Conservation (phyloP, 2,113 vertebrate genomes). For the Octodon degus region DNA sequence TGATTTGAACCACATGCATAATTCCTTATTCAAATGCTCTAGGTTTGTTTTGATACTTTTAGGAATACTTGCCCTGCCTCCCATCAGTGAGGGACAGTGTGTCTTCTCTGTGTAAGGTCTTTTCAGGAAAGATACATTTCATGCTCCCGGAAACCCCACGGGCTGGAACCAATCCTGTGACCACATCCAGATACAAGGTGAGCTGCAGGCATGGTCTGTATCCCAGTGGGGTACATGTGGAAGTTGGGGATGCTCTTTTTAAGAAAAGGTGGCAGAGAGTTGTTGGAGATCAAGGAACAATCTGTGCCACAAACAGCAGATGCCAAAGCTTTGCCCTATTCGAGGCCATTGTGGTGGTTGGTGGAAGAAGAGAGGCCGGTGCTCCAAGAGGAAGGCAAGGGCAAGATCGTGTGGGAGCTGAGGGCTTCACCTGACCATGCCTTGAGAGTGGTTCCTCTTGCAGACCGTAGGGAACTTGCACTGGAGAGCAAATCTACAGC, state of each 20-base stretch:
- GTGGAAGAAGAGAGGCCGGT: background rate
- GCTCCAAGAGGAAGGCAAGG: background rate
- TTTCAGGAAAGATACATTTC: background rate
- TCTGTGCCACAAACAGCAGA: background rate
- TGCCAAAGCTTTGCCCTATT: background rate
- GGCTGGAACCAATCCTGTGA: background rate
- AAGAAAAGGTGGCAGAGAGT: background rate
- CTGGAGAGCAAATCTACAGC: background rate
- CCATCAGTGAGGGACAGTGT: background rate
- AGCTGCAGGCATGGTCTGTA: background rate
- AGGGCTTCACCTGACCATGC: background rate
- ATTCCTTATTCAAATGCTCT: background rate
- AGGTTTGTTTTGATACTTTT: slow-evolving; percentile 4
- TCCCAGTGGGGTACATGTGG: background rate
- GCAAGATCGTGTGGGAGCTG: background rate
- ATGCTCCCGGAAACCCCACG: background rate
- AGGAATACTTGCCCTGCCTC: background rate
- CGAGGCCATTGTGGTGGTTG: background rate
- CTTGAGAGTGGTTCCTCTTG: background rate
- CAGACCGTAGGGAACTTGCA: background rate
- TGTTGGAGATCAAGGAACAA: background rate
- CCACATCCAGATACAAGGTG: too few species aligned
- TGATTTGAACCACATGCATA: background rate
- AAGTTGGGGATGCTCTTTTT: background rate
- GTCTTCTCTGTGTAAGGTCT: background rate